A percentile compares a stretch with the other conserved stretches of the same genome.
Conservation (phyloP, 2,797 vertebrate genomes). For the Tangara arthus region DNA sequence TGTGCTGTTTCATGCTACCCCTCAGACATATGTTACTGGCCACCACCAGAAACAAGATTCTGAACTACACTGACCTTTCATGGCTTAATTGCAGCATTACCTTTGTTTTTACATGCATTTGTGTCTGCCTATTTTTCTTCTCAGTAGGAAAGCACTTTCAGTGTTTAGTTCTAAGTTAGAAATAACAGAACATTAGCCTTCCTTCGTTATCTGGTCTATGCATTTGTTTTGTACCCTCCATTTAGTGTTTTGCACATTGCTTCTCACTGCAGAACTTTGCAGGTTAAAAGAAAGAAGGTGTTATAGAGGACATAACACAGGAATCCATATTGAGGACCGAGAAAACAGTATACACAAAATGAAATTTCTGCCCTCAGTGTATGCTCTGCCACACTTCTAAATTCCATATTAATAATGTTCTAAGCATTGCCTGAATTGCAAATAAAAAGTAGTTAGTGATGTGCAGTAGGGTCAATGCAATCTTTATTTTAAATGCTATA, state of each 20-base stretch:
- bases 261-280: neutral
- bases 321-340: neutral
- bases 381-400: neutral
- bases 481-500: neutral
- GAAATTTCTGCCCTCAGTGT: neutral
- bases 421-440: neutral
- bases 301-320: neutral
- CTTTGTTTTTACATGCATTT: neutral
- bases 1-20: neutral
- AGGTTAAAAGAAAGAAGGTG: neutral
- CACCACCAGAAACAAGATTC: neutral
- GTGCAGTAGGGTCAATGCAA: neutral
- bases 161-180: neutral
- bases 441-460: neutral
- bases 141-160: neutral
- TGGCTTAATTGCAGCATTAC: neutral
- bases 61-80: neutral
- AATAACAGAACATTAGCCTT: neutral
- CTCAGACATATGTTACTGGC: rapidly evolving
- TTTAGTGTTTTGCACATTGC: neutral
- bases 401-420: neutral
- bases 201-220: neutral
- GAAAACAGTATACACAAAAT: neutral
- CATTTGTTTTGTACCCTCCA: neutral
- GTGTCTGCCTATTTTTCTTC: neutral